A percentile compares a stretch with the other conserved stretches of the same genome.
These are phyloP conservation scores for Lomographa bimaculata DNA, from an alignment of 2,888 invertebrate genomes.

Conservation along the genomic window DNA sequence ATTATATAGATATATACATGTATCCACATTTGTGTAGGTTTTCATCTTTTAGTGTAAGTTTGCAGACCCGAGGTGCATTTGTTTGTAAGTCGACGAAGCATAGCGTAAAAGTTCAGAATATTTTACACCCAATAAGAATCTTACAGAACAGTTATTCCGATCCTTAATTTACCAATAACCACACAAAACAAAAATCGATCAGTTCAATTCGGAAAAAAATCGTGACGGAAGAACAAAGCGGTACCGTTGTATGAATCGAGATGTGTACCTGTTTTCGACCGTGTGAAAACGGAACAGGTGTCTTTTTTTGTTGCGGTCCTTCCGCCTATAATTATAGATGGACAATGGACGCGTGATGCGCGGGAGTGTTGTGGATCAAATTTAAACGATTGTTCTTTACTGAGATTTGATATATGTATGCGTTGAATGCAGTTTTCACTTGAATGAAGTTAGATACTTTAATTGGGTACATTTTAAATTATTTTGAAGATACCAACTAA, in stretches of 20 bases:
- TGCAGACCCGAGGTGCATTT: too few species aligned
- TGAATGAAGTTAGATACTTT: too few species aligned
- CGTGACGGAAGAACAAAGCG: conserved; percentile 61
- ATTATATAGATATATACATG: too few species aligned
- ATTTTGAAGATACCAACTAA: too few species aligned
- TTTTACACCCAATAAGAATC: conserved; percentile 10
- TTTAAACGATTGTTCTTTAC: conserved; percentile 18
- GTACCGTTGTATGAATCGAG: conserved; percentile 58
- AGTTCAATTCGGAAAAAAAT: conserved; percentile 32
- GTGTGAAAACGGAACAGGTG: conserved; percentile 81
- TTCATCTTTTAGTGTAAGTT: too few species aligned
- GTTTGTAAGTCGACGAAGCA: too few species aligned
- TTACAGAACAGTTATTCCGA: too few species aligned
- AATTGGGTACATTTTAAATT: too few species aligned
- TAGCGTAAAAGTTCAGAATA: too few species aligned
- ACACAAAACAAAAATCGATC: neutral
- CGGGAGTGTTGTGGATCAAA: conserved; percentile 54
- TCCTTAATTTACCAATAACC: conserved; percentile 9
- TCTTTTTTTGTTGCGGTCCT: conserved; percentile 50
- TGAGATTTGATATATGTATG: conserved; percentile 4
- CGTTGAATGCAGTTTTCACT: neutral
- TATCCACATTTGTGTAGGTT: too few species aligned
- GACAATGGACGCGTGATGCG: conserved; percentile 71
- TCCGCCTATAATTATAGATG: conserved; percentile 71
- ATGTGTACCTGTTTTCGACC: conserved; percentile 67